Base-by-base conservation (phyloP, 1,140 invertebrate genomes). In the Trichoplusia ni region DNA sequence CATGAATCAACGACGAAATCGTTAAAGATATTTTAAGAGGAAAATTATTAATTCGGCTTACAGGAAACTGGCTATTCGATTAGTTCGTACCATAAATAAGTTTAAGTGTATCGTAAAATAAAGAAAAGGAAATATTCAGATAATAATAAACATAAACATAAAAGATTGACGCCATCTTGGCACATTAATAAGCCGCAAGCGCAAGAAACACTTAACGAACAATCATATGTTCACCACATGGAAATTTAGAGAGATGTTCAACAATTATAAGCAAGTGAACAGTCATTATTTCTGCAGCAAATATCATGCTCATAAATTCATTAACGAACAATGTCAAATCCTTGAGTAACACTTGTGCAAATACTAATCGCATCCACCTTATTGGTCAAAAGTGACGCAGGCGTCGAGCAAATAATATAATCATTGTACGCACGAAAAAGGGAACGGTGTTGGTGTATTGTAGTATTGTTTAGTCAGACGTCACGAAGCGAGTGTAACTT, bases 341-440 rank as follows among this genome's bases (percentile, higher is more conserved):
- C 67, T 73, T 70, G 71, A 47, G 18, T 35, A 18, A 67, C 71
- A 73, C 67, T 69, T 73, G 71, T 51, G 37, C 61, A 70, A 73
- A 73, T 59, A 73, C 64, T 67, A 67, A 73, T 73, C 47, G 42
- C 46, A 73, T 63, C 31, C 37, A 67, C 61, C 61, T 63, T 62
- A 67, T 73, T 70, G 63, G 60, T 53, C 33, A 23, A 18, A 54
- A 19, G 19, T 47, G 44, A 60, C 40, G 58, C 29, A 25, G 53
- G n/a, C n/a, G n/a, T n/a, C n/a, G n/a, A n/a, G n/a, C n/a, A n/a
- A 35, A 11, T 27, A n/a, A 58, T 2, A 19, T 16, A 31, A 23
- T 58, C 23, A 42, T 42, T 42, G 19, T 25, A 58, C 14, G 25
- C 42, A 58, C 14, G 25, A 58, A 58, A 44, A 11, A 16, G 29